Evolutionary conservation across 2,113 vertebrate genomes (phyloP).

Genomic region (Gnathonemus longibarbis): DNA sequence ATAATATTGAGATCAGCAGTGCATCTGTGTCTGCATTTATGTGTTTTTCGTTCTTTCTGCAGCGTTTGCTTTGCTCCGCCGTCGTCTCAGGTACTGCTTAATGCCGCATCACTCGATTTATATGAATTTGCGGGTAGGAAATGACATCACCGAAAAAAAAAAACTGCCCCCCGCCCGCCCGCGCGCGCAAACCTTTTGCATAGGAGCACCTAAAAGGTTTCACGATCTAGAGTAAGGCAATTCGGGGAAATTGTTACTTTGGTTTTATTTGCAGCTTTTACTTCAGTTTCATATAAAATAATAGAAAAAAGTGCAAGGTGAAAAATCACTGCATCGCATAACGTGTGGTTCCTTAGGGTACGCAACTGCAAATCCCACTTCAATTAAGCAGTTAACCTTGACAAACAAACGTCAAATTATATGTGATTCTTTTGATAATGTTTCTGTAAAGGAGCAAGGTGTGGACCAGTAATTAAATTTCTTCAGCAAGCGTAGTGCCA

Average conservation of each 20-base stretch:
- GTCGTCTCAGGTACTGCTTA: not conserved
- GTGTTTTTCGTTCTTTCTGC: not conserved
- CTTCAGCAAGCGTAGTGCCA: not conserved
- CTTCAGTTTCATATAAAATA: not conserved
- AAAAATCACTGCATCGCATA: not conserved
- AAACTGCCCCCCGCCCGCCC: not conserved
- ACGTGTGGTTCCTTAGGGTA: no score
- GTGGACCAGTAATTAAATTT: not conserved
- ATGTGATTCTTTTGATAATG: not conserved
- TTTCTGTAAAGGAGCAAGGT: not conserved
- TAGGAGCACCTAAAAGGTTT: not conserved
- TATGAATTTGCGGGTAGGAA: conserved; percentile 11
- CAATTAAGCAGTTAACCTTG: not conserved
- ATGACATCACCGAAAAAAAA: conserved; percentile 17
- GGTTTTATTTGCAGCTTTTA: not conserved
- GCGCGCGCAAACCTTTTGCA: not conserved
- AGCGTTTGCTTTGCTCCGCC: not conserved
- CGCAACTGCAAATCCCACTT: not conserved
- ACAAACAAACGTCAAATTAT: not conserved
- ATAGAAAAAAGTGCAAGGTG: not conserved
- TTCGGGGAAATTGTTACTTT: not conserved
- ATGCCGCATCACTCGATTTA: conserved; percentile 20
- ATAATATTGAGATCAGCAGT: not conserved
- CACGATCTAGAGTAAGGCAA: not conserved
- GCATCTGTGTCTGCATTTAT: not conserved